Evolutionary conservation across 2,113 vertebrate genomes (phyloP).

Genomic region (Artemisiospiza belli): DNA sequence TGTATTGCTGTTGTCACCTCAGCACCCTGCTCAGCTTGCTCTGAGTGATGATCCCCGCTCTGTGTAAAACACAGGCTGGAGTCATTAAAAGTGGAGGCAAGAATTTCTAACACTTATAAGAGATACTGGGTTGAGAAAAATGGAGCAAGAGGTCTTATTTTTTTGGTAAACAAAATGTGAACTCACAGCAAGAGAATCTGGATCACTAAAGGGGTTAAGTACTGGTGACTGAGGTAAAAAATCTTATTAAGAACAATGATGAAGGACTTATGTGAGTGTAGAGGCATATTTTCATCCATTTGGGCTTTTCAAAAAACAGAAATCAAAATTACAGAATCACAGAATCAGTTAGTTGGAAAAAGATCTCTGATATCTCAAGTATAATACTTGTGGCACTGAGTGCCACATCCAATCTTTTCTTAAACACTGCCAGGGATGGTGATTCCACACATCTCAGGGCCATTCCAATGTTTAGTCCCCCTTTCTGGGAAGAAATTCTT

Average conservation of each 20-base stretch:
- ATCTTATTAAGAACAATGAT: neutral
- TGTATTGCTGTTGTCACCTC: rapidly evolving
- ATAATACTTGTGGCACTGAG: neutral
- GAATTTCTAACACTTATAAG: neutral
- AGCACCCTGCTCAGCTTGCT: neutral
- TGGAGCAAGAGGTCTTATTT: neutral
- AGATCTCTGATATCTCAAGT: neutral
- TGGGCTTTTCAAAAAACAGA: neutral
- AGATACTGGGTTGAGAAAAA: neutral
- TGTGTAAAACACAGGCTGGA: neutral
- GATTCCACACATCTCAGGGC: neutral
- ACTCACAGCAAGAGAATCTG: neutral
- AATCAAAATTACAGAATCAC: neutral
- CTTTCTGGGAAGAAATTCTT: neutral
- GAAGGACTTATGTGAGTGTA: neutral
- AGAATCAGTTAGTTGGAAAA: neutral
- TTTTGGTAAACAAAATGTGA: neutral
- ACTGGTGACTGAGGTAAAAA: neutral
- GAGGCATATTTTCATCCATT: neutral
- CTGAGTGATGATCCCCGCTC: neutral
- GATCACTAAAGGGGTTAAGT: neutral
- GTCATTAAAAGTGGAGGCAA: neutral
- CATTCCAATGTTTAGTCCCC: neutral
- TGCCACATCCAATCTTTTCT: neutral
- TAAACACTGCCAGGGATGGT: neutral